Base-by-base conservation (phyloP, 2,888 invertebrate species). In the Pegoplata infirma region DNA sequence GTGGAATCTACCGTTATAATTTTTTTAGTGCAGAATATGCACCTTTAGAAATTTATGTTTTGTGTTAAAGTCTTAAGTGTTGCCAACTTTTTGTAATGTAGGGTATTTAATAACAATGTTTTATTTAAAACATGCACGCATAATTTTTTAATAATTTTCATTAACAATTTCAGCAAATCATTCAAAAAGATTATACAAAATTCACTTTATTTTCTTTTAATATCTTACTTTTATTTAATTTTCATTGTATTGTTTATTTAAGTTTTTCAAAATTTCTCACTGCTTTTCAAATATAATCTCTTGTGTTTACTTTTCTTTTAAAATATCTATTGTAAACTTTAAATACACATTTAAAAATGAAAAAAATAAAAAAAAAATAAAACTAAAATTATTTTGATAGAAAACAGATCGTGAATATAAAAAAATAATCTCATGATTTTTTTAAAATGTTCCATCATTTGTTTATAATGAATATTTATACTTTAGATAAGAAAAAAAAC, bases 391-490 rank as follows among this genome's bases (percentile, higher is more conserved):
- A 47, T 47, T 10, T 10, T 36, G 56, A 56, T 56, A 44, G 19
- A 58, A 58, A 58, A 40, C 58, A 58, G 58, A 40, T 58, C 28
- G 14, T 16, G 28, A 23, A 7, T 19, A 3, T 16, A n/a, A 53
- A 51, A 6, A n/a, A 14, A 36, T 36, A 28, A 36, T 36, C 12
- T 5, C 4, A 12, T 4, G 25, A 25, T 25, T 25, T 5, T n/a
- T n/a, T 25, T 12, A 25, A 47, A 59, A 64, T 32, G 36, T 8
- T 56, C 44, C 28, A 16, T 19, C 49, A 32, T 67, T 61, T 59
- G 53, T 51, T 53, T 56, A n/a, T 14, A 51, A 53, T n/a, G n/a
- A n/a, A n/a, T 14, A 14, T 28, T 10, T 40, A n/a, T 21, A 12
- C 12, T n/a, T 44, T 12, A 14, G n/a, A 12, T 5, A 36, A 64